Percentiles rank a stretch among this genome's conserved stretches.
phyloP scores from a whole-genome alignment of 1,140 invertebrate species.

The Aphelinus atriplicis region DNA sequence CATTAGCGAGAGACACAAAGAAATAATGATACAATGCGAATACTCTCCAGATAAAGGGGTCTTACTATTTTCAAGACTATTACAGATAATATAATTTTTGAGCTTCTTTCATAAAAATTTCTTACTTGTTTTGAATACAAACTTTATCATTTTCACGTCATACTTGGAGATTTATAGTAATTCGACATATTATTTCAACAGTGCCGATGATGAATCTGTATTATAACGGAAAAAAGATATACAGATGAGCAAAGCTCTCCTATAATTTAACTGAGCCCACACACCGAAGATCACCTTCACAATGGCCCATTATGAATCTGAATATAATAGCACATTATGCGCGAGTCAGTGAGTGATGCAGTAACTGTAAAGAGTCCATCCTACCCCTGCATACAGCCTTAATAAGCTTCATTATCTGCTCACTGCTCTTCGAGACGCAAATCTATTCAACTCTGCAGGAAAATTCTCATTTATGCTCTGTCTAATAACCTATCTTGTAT shows the following conservation, averaged over 20 bases:
- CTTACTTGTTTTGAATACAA: too few relatives aligned
- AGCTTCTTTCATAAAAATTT: too few relatives aligned
- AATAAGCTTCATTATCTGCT: constrained; percentile 21
- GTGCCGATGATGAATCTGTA: background rate
- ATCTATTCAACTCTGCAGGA: background rate
- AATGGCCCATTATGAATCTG: constrained; percentile 4
- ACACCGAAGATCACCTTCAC: constrained; percentile 1
- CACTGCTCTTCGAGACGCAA: background rate
- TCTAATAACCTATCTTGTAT: too few relatives aligned
- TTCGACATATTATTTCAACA: too few relatives aligned
- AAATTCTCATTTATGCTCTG: background rate
- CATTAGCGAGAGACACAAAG: too few relatives aligned
- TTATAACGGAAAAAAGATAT: background rate
- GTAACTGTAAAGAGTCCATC: too few relatives aligned
- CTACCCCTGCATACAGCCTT: background rate
- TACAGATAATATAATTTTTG: too few relatives aligned
- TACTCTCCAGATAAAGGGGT: too few relatives aligned
- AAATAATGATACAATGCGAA: too few relatives aligned
- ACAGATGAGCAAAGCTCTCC: background rate
- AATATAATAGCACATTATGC: constrained; percentile 12
- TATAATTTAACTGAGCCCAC: background rate
- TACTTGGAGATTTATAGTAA: too few relatives aligned
- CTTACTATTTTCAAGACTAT: too few relatives aligned
- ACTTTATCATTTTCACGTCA: too few relatives aligned
- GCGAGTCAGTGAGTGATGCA: background rate